phyloP scores from a whole-genome alignment of 2,113 vertebrate genomes.

The Passer montanus region DNA sequence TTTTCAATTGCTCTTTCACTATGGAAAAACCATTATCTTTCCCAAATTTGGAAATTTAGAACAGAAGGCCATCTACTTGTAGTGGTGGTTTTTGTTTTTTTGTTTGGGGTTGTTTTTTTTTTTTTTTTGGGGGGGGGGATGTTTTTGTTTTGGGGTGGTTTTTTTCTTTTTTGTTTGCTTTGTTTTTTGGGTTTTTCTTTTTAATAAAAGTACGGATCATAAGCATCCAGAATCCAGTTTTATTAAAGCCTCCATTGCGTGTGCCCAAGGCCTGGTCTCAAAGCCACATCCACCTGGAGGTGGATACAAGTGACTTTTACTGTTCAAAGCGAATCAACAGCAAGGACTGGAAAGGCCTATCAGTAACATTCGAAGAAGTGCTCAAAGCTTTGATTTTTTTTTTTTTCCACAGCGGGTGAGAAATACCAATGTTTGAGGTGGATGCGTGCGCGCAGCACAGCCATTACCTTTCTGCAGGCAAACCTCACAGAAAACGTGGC shows the following conservation, averaged over 20 bases:
- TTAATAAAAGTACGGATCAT: too few relatives aligned
- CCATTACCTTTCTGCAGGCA: slow-evolving; percentile 85
- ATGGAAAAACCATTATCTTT: fast-evolving
- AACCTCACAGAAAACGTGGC: slow-evolving; percentile 84
- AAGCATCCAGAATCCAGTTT: not conserved
- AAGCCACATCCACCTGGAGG: not conserved
- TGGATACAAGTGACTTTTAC: not conserved
- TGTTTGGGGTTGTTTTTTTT: too few relatives aligned
- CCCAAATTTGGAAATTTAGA: not conserved
- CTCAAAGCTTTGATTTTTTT: not conserved
- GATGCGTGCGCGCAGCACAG: fast-evolving
- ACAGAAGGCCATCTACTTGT: not conserved
- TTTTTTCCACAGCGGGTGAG: not conserved
- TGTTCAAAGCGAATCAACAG: not conserved
- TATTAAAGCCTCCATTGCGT: not conserved
- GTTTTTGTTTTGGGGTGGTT: too few relatives aligned
- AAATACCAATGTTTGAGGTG: fast-evolving
- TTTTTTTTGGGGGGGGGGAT: too few relatives aligned
- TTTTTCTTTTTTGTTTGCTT: too few relatives aligned
- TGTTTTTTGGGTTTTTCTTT: too few relatives aligned
- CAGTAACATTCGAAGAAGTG: not conserved
- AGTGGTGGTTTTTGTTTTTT: too few relatives aligned
- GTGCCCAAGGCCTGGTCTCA: not conserved
- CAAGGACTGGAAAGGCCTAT: not conserved
- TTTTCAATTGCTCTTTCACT: not conserved